phyloP scores from a whole-genome alignment of 1,140 invertebrate species.

The Aphelenchoides avenae region DNA sequence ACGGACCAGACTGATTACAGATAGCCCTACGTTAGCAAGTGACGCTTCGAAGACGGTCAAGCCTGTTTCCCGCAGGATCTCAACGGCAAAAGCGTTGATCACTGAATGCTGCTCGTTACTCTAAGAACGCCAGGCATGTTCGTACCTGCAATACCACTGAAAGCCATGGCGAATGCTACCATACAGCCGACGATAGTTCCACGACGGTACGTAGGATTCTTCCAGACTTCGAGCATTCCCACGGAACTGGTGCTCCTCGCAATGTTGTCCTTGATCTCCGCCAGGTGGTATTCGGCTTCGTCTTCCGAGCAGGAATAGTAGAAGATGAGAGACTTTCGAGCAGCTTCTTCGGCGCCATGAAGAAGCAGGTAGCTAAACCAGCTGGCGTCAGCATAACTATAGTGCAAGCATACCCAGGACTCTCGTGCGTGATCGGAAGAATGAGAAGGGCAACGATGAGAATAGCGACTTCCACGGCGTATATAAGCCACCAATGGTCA shows the following conservation, averaged over 20 bases:
- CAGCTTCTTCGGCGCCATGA: conserved; percentile 21
- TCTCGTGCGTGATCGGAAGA: conserved; percentile 41
- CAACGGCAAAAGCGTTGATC: conserved; percentile 54
- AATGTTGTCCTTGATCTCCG: conserved; percentile 36
- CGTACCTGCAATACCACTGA: conserved; percentile 54
- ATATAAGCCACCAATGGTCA: conserved; percentile 44
- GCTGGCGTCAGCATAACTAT: background rate
- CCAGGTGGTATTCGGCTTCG: conserved; percentile 9
- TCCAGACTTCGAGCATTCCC: conserved; percentile 35
- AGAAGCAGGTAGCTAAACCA: conserved; percentile 41
- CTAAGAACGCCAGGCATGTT: conserved; percentile 1
- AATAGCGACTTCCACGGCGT: conserved; percentile 28
- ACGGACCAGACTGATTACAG: conserved; percentile 44
- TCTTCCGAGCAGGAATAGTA: conserved; percentile 35
- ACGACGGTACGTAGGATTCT: conserved; percentile 20
- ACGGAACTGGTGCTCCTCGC: conserved; percentile 17
- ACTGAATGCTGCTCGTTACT: conserved; percentile 36
- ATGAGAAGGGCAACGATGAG: conserved; percentile 28
- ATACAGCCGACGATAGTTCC: conserved; percentile 41
- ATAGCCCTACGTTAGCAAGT: conserved; percentile 45
- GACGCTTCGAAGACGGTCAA: conserved; percentile 42
- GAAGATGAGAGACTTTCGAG: conserved; percentile 30
- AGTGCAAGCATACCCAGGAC: conserved; percentile 30
- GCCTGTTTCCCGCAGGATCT: conserved; percentile 46
- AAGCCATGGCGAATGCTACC: conserved; percentile 51